A percentile compares a stretch with the other conserved stretches of the same genome.
These are phyloP conservation scores for Stenodera caucasica DNA, from an alignment of 2,888 invertebrate genomes.

Conservation along the genomic window DNA sequence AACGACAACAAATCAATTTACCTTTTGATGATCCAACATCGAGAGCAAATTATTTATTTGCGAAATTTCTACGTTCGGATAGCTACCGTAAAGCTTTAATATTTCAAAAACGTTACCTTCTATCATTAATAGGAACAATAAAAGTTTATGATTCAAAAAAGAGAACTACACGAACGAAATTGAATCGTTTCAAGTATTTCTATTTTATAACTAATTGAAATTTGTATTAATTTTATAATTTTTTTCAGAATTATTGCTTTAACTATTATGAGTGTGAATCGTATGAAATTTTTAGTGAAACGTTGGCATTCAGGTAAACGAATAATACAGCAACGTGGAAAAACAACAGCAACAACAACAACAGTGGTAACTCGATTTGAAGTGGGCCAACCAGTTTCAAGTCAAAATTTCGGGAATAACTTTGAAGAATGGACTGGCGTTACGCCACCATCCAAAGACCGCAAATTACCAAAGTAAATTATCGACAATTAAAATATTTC, in stretches of 20 bases:
- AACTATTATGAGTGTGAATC: slow-evolving; percentile 62
- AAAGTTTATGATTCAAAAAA: neutral
- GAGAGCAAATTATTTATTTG: slow-evolving; percentile 60
- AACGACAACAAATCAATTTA: slow-evolving; percentile 37
- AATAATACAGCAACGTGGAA: slow-evolving; percentile 39
- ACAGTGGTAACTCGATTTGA: slow-evolving; percentile 42
- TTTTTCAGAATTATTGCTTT: slow-evolving; percentile 59
- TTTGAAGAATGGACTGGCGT: slow-evolving; percentile 43
- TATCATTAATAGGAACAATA: slow-evolving; percentile 44
- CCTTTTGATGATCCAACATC: slow-evolving; percentile 48
- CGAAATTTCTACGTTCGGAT: slow-evolving; percentile 75
- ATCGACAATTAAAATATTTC: neutral
- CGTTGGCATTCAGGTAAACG: slow-evolving; percentile 66
- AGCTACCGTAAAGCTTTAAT: slow-evolving; percentile 85
- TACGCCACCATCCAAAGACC: slow-evolving; percentile 48
- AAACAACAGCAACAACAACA: slow-evolving; percentile 7
- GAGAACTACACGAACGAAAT: neutral
- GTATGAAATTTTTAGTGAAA: slow-evolving; percentile 68
- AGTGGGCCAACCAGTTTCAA: slow-evolving; percentile 51
- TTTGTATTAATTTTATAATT: neutral
- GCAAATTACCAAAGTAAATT: neutral
- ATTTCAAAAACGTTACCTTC: slow-evolving; percentile 88
- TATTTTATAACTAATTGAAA: neutral
- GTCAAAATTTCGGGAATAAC: slow-evolving; percentile 41
- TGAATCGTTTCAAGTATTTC: neutral